Percentiles rank a stretch among this genome's conserved stretches.
Conservation (phyloP, 2,113 vertebrate species). For the Eidolon helvum region DNA sequence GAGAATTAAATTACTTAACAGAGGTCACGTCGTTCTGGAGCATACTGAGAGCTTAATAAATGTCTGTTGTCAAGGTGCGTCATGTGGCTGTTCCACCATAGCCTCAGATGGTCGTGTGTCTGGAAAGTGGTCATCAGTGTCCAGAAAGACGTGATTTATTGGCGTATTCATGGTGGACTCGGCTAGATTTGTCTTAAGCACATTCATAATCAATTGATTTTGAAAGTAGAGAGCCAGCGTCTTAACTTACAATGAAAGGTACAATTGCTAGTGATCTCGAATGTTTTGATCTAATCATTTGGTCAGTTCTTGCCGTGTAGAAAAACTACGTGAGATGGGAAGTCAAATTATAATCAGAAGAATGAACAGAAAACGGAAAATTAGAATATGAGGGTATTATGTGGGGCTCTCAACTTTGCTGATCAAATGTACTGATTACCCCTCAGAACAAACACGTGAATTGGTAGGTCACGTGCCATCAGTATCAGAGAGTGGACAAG, state of each 20-base stretch:
- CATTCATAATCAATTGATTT: not conserved
- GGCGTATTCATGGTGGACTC: not conserved
- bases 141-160: not conserved
- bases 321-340: not conserved
- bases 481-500: not conserved
- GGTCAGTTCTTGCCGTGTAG: not conserved
- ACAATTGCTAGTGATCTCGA: not conserved
- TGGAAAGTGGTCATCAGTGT: not conserved
- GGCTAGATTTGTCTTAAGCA: not conserved
- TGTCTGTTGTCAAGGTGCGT: not conserved
- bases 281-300: not conserved
- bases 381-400: not conserved
- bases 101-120: not conserved
- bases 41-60: not conserved
- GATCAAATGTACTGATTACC: not conserved
- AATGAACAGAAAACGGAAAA: not conserved
- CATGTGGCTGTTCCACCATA: not conserved
- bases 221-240: not conserved
- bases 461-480: not conserved
- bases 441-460: not conserved
- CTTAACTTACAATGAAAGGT: not conserved
- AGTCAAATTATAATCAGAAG: slow-evolving; percentile 4
- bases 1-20: not conserved
- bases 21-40: not conserved
- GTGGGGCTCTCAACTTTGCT: not conserved